These are phyloP conservation scores for Stegodyphus dumicola DNA, from an alignment of 1,140 invertebrate species.

Conservation along the genomic window DNA sequence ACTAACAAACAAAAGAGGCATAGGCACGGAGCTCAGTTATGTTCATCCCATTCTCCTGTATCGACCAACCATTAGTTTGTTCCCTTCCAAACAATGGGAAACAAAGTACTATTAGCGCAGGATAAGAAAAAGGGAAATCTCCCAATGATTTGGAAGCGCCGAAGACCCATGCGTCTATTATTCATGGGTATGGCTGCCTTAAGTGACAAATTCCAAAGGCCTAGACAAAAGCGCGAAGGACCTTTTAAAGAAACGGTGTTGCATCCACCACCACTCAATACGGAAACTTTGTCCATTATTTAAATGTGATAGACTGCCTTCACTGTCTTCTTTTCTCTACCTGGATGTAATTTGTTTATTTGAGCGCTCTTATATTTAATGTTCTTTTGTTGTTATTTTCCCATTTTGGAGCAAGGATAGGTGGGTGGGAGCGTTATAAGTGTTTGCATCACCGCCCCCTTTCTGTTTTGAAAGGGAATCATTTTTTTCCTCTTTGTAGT, in stretches of 20 bases:
- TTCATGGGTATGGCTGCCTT: conserved; percentile 2
- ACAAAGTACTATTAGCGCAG: conserved; percentile 3
- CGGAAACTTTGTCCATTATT: conserved; percentile 51
- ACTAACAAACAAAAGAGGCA: too few relatives aligned
- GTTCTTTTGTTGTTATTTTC: too few relatives aligned
- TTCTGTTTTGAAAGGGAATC: too few relatives aligned
- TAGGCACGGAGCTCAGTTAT: too few relatives aligned
- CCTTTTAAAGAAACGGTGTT: conserved; percentile 31
- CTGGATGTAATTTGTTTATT: conserved; percentile 36
- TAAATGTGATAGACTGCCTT: conserved; percentile 42
- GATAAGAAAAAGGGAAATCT: conserved; percentile 24
- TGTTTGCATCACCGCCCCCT: too few relatives aligned
- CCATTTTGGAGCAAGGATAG: too few relatives aligned
- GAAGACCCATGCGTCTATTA: conserved; percentile 12
- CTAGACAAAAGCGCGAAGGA: background rate
- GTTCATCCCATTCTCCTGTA: background rate
- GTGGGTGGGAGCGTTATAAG: too few relatives aligned
- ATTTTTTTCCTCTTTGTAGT: background rate
- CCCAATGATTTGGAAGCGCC: conserved; percentile 23
- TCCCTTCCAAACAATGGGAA: background rate
- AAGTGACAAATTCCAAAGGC: conserved; percentile 44
- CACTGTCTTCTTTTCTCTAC: background rate
- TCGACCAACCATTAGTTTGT: background rate
- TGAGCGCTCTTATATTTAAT: background rate
- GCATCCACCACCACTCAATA: conserved; percentile 22